Evolutionary conservation across 2,888 invertebrate genomes (phyloP).

Genomic region (Drosophila nr. fundita): DNA sequence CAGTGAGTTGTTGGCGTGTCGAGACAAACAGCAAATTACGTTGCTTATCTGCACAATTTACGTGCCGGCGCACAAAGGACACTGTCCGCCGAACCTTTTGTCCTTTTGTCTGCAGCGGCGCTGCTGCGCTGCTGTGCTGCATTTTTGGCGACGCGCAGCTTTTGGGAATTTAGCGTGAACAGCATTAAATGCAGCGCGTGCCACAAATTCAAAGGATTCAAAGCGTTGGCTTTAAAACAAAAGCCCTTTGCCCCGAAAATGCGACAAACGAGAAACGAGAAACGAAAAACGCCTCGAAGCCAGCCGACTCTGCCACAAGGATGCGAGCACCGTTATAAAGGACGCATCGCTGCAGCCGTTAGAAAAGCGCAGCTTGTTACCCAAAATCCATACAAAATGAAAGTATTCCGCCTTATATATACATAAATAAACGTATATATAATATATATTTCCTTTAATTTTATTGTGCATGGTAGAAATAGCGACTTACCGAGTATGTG

Average conservation of each 20-base stretch:
- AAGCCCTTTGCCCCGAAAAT: constrained; percentile 33
- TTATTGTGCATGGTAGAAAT: constrained; percentile 37
- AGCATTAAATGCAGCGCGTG: constrained; percentile 75
- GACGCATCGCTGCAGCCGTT: constrained; percentile 43
- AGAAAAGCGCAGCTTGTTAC: constrained; percentile 46
- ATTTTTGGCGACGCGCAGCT: constrained; percentile 52
- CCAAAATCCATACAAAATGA: constrained; percentile 62
- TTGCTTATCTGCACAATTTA: constrained; percentile 63
- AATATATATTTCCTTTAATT: background rate
- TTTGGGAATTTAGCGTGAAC: constrained; percentile 57
- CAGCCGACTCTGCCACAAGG: constrained; percentile 25
- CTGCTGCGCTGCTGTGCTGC: constrained; percentile 38
- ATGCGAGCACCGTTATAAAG: constrained; percentile 36
- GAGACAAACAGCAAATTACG: constrained; percentile 63
- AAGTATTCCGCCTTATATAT: constrained; percentile 52
- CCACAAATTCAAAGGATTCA: constrained; percentile 68
- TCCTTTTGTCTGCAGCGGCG: constrained; percentile 17
- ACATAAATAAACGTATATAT: background rate
- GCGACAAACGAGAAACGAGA: constrained; percentile 3
- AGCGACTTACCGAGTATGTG: constrained; percentile 37
- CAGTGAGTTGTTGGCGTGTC: constrained; percentile 33
- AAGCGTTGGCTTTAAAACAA: constrained; percentile 67
- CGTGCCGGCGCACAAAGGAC: constrained; percentile 57
- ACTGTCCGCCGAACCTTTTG: constrained; percentile 32
- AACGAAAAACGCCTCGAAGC: constrained; percentile 45